phyloP scores from a whole-genome alignment of 2,888 invertebrate species.

The Nemurella pictetii region DNA sequence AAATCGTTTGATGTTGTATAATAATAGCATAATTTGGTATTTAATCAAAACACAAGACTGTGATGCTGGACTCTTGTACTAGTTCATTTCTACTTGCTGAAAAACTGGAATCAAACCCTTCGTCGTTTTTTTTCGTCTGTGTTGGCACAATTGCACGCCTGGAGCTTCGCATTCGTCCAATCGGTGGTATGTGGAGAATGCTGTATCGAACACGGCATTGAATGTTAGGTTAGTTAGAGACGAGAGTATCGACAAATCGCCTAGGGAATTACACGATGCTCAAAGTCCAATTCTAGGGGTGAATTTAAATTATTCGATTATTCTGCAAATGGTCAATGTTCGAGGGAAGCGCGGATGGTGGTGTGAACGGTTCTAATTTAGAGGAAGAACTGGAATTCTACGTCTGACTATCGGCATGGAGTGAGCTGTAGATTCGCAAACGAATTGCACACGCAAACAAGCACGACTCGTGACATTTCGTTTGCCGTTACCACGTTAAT shows the following conservation, averaged over 20 bases:
- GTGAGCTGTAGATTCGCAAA: background rate
- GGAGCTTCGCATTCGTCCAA: background rate
- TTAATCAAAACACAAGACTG: background rate
- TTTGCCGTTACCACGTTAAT: background rate
- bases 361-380: conserved; percentile 5
- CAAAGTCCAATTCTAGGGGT: conserved; percentile 4
- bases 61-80: background rate
- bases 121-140: background rate
- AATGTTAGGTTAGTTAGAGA: background rate
- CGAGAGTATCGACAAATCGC: background rate
- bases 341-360: background rate
- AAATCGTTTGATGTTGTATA: background rate
- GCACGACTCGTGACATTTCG: too few relatives aligned
- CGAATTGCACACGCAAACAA: background rate
- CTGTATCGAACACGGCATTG: background rate
- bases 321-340: background rate
- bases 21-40: background rate
- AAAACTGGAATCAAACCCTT: conserved; percentile 7
- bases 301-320: conserved; percentile 22
- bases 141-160: too few relatives aligned
- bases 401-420: background rate
- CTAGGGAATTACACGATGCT: conserved; percentile 18
- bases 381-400: background rate
- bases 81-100: background rate
- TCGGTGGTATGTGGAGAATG: conserved; percentile 6